phyloP scores from a whole-genome alignment of 2,888 invertebrate species.

The Diloba caeruleocephala region DNA sequence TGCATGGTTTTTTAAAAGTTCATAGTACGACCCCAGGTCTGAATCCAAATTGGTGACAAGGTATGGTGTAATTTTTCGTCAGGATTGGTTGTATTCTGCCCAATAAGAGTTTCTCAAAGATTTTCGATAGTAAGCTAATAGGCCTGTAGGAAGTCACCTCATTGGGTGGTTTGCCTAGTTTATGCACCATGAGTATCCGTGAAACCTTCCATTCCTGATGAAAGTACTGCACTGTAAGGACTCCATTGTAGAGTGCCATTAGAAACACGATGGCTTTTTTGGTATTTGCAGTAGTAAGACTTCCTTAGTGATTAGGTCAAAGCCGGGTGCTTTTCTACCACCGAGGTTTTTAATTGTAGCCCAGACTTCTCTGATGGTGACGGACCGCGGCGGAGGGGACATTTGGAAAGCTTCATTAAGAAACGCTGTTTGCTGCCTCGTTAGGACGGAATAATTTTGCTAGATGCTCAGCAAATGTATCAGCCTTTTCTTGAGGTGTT shows the following conservation, averaged over 20 bases:
- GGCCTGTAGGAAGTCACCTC: too few species aligned
- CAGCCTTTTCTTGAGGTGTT: conserved; percentile 1
- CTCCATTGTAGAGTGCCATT: too few species aligned
- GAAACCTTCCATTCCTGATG: too few species aligned
- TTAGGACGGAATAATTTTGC: conserved; percentile 4
- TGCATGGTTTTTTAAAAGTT: too few species aligned
- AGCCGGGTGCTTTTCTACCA: not conserved
- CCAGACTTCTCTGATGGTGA: not conserved
- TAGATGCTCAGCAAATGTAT: conserved; percentile 2
- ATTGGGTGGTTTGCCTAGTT: too few species aligned
- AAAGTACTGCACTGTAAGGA: too few species aligned
- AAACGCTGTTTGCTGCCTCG: not conserved
- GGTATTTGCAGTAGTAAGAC: not conserved
- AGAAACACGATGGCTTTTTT: not conserved
- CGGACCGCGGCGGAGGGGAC: not conserved
- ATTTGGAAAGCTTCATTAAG: conserved; percentile 3
- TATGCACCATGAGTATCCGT: too few species aligned
- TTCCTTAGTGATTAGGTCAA: not conserved
- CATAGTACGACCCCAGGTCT: too few species aligned
- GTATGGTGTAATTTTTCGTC: not conserved
- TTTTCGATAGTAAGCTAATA: too few species aligned
- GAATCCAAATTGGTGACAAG: not conserved
- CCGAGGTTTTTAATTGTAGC: not conserved
- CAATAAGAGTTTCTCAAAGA: too few species aligned
- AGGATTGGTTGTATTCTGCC: too few species aligned